Evolutionary conservation across 2,797 vertebrate species (phyloP).

Genomic region (Denticeps clupeoides): DNA sequence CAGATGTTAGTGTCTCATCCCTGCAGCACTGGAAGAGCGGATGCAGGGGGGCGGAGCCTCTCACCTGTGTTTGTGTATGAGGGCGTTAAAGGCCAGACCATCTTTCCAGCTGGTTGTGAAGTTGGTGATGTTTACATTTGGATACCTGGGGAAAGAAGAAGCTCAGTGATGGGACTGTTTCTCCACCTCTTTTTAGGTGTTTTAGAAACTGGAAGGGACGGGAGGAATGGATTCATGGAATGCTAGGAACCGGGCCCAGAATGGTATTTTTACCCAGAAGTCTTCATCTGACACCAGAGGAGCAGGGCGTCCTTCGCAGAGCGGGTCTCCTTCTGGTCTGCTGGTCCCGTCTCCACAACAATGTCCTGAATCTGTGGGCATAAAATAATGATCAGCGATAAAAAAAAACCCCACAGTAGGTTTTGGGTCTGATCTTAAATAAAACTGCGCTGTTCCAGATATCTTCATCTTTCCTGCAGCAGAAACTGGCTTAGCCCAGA

Average conservation of each 20-base stretch:
- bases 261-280: slow-evolving; percentile 69
- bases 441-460: background rate
- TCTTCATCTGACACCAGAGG: slow-evolving; percentile 99
- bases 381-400: slow-evolving; percentile 7
- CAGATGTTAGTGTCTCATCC: too few relatives aligned
- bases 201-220: too few relatives aligned
- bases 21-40: too few relatives aligned
- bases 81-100: slow-evolving; percentile 93
- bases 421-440: too few relatives aligned
- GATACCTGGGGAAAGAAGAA: slow-evolving; percentile 63
- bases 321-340: slow-evolving; percentile 77
- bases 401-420: too few relatives aligned
- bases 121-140: slow-evolving; percentile 87
- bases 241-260: background rate
- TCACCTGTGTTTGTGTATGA: slow-evolving; percentile 96
- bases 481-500: too few relatives aligned
- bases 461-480: too few relatives aligned
- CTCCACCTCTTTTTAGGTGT: too few relatives aligned
- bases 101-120: slow-evolving; percentile 98
- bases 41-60: too few relatives aligned
- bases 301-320: slow-evolving; percentile 93
- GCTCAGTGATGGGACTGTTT: too few relatives aligned
- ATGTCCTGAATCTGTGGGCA: slow-evolving; percentile 88
- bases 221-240: too few relatives aligned
- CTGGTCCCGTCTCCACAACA: slow-evolving; percentile 76